Base-by-base conservation (phyloP, 1,140 invertebrate species). In the Zaprionus nigranus region DNA sequence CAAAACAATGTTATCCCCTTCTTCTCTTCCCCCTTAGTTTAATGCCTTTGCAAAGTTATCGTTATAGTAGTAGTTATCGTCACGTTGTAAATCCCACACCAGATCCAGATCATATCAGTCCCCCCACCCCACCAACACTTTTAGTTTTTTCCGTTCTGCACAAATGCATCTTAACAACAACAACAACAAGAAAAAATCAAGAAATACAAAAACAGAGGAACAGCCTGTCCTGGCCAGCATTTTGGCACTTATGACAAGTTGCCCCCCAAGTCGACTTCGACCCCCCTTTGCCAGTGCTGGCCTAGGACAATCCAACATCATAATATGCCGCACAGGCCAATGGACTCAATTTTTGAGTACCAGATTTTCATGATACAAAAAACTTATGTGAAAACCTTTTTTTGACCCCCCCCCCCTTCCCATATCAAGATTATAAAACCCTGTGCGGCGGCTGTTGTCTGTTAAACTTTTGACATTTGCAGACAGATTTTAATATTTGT, bases 221-320 rank as follows among this genome's bases (percentile, higher is more conserved):
- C 81, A 70, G 75, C 36, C 78, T 38, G 85, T 79, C 68, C 58
- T 59, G 64, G 58, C 7, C 12, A 61, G 68, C 43, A 61, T 71
- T 62, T 79, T 85, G 86, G 82, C 86, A 82, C 85, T 58, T 20
- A 90, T 90, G 85, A 90, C 73, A 81, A 85, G 76, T 74, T 60
- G 20, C 3, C 3, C 40, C 6, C 17, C 1, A 6, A 7, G 6
- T 46, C 54, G 22, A 56, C 59, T 82, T 78, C 36, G 81, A 90
- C 9, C 9, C 38, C 38, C 12, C 3, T 49, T 67, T 82, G 85
- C 86, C 79, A 66, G 40, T 75, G 69, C 69, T 22, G 54, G 34
- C 11, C 63, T 22, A 43, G 9, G 63, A 67, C 81, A 78, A 79
- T 38, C 49, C 53, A n/a, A 63, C 13, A 88, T 43, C 69, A 56